A percentile compares a stretch with the other conserved stretches of the same genome.
These are phyloP conservation scores for Leucophenga montana DNA, from an alignment of 2,888 invertebrate genomes.

Conservation along the genomic window DNA sequence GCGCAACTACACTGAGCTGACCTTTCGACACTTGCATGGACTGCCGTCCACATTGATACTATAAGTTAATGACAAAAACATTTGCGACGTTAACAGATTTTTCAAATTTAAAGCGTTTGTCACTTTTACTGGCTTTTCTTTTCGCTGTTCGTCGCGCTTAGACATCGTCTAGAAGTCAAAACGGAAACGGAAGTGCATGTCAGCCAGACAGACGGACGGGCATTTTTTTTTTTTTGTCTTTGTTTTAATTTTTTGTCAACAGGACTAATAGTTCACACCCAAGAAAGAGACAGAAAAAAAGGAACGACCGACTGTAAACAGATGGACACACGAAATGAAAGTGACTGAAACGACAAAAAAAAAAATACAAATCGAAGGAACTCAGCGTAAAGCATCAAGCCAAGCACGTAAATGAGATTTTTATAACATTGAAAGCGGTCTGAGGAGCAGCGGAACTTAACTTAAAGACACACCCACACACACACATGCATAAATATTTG, in stretches of 20 bases:
- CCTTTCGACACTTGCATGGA: too few relatives aligned
- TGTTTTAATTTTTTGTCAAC: slow-evolving; percentile 51
- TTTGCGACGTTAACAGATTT: slow-evolving; percentile 9
- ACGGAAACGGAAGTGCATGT: slow-evolving; percentile 42
- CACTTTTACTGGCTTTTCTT: neutral
- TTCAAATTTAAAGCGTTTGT: neutral
- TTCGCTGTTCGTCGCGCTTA: neutral
- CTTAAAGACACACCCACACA: slow-evolving; percentile 23
- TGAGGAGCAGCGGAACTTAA: slow-evolving; percentile 19
- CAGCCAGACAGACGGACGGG: neutral
- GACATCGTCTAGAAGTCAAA: slow-evolving; percentile 5
- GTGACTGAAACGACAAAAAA: neutral
- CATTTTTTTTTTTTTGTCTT: neutral
- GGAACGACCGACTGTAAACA: slow-evolving; percentile 32
- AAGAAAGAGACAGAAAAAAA: slow-evolving; percentile 35
- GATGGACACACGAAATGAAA: neutral
- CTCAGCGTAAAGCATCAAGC: too few relatives aligned
- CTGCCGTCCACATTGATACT: neutral
- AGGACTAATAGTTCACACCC: slow-evolving; percentile 51
- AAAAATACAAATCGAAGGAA: slow-evolving; percentile 1
- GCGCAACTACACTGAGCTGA: too few relatives aligned
- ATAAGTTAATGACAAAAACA: neutral
- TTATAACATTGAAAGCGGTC: slow-evolving; percentile 27
- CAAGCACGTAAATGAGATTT: slow-evolving; percentile 50
- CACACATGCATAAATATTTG: slow-evolving; percentile 9